Evolutionary conservation across 1,140 invertebrate species (phyloP), one percentile per base, ranked within the genome.

Genomic region (Trinorchestia longiramus): DNA sequence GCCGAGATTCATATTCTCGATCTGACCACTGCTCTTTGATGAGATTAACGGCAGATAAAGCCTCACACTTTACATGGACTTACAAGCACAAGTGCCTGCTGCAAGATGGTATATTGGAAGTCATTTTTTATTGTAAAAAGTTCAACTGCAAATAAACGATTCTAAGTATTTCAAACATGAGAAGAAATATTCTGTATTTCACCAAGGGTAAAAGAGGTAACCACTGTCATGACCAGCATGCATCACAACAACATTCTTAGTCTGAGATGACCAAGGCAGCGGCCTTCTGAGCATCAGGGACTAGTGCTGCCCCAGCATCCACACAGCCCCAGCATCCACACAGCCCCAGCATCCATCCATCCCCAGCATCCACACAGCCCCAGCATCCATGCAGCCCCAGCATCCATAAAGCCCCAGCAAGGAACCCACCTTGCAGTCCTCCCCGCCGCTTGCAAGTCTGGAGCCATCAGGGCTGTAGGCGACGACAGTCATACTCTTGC

Each of bases 381-480:
- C 47, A 6, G 19, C 47, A 6, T 53, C 47, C 47, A 53, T n/a
- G n/a, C 47, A 53, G 47, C 47, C 47, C 6, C 47, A 6, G 6
- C 6, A 6, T 53, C 19, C 47, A 53, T 19, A 53, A 53, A 53
- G 6, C 47, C 62, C 62, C 62, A 23, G 15, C 28, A 4, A 90
- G 28, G 15, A 41, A 43, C 43, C 47, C 96, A 98, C 98, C 98
- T 99, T 99, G 0, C 99, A 99, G 97, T 99, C 99, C 97, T 99
- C 98, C 0, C 99, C 99, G 19, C 99, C 99, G 0, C 99, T 99
- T 0, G 98, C 99, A 91, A 99, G 98, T 97, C 98, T 98, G 96
- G 98, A 98, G 0, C 99, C 99, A 97, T 99, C 99, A 0, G 98
- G 98, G 0, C 99, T 99, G 97, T 99, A 99, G 0, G 98, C 98